These are phyloP conservation scores for Carposina sasakii DNA, from an alignment of 1,140 invertebrate genomes.

Conservation along the genomic window DNA sequence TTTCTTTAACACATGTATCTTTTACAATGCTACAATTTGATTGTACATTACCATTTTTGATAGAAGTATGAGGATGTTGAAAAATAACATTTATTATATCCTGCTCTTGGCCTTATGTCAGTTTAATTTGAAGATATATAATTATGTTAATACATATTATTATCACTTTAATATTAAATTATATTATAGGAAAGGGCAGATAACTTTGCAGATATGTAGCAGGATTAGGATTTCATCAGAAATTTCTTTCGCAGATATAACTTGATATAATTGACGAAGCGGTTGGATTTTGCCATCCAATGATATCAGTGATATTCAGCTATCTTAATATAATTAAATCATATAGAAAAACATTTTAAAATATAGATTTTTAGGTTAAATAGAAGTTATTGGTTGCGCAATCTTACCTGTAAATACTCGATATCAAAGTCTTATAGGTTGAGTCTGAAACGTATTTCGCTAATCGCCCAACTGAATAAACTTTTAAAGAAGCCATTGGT, in stretches of 20 bases:
- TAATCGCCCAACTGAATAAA: constrained; percentile 52
- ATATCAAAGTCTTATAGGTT: constrained; percentile 33
- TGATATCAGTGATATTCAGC: not conserved
- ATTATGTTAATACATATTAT: not conserved
- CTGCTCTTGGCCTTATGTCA: too few species aligned
- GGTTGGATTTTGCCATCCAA: not conserved
- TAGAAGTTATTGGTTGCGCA: constrained; percentile 42
- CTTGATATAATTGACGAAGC: not conserved
- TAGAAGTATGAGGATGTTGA: too few species aligned
- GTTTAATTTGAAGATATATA: not conserved
- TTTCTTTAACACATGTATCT: too few species aligned
- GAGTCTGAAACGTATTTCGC: constrained; percentile 50
- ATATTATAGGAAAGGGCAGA: too few species aligned
- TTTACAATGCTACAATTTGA: too few species aligned
- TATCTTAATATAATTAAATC: not conserved
- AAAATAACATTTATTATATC: too few species aligned
- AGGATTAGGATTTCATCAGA: not conserved
- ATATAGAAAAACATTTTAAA: not conserved
- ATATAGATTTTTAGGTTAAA: constrained; percentile 36
- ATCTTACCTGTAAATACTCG: constrained; percentile 59
- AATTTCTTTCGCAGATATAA: not conserved
- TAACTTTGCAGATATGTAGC: too few species aligned
- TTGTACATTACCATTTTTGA: too few species aligned
- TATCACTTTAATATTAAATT: not conserved
- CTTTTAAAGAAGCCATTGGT: constrained; percentile 59